Evolutionary conservation across 2,888 invertebrate genomes (phyloP).

Genomic region (Bombylius major): DNA sequence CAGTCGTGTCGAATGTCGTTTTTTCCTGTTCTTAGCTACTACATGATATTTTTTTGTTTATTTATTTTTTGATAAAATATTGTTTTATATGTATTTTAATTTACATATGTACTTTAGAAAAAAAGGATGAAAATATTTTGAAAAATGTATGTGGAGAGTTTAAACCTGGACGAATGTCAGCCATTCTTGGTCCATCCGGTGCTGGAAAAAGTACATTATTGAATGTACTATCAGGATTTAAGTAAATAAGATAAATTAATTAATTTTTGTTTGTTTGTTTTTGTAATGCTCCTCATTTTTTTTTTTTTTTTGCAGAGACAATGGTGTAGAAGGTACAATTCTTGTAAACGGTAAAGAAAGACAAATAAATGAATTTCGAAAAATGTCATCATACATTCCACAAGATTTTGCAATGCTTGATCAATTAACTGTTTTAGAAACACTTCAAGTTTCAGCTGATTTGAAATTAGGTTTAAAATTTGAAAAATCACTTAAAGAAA

Average conservation of each 20-base stretch:
- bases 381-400: slow-evolving; percentile 62
- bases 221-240: slow-evolving; percentile 59
- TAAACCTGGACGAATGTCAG: slow-evolving; percentile 47
- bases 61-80: too few species aligned
- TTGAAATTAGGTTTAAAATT: slow-evolving; percentile 61
- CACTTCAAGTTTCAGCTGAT: slow-evolving; percentile 69
- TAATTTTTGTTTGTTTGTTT: background rate
- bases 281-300: background rate
- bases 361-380: slow-evolving; percentile 50
- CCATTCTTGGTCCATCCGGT: slow-evolving; percentile 57
- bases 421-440: slow-evolving; percentile 69
- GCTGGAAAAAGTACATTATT: slow-evolving; percentile 67
- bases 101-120: background rate
- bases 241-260: slow-evolving; percentile 33
- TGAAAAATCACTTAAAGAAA: slow-evolving; percentile 45
- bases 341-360: slow-evolving; percentile 54
- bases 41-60: too few species aligned
- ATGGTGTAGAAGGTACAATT: slow-evolving; percentile 48
- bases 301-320: slow-evolving; percentile 1
- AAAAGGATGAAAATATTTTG: slow-evolving; percentile 33
- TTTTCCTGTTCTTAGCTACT: too few species aligned
- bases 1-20: too few species aligned
- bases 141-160: slow-evolving; percentile 46
- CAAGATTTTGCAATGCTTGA: slow-evolving; percentile 72
- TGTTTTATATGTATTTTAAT: too few species aligned